Percentiles rank a stretch among this genome's conserved stretches.
Evolutionary conservation across 2,113 vertebrate genomes (phyloP).

Genomic region (Aphelocoma coerulescens): DNA sequence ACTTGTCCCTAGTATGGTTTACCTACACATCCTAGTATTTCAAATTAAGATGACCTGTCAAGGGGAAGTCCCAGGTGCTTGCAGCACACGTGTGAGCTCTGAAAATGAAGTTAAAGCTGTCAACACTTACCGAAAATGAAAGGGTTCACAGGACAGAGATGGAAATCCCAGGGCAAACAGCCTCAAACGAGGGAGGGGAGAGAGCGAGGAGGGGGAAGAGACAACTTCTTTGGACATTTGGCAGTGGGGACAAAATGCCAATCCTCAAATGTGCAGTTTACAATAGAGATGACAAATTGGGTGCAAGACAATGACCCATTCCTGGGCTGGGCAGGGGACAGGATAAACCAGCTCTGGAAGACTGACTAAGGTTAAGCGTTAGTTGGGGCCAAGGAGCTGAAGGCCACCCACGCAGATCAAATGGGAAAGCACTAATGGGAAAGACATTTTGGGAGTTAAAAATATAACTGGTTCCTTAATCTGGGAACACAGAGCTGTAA

Average conservation of each 20-base stretch:
- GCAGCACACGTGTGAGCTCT: not conserved
- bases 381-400: not conserved
- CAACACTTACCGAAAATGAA: not conserved
- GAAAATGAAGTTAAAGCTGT: not conserved
- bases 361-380: not conserved
- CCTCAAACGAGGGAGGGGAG: not conserved
- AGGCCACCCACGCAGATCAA: conserved; percentile 59
- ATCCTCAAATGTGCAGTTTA: not conserved
- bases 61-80: not conserved
- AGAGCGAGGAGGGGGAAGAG: not conserved
- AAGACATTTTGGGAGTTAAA: conserved; percentile 53
- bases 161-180: not conserved
- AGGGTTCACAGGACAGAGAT: not conserved
- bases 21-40: not conserved
- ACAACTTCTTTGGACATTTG: not conserved
- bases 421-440: not conserved
- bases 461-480: not conserved
- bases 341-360: not conserved
- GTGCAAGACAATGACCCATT: not conserved
- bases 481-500: not conserved
- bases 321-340: not conserved
- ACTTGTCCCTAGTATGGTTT: not conserved
- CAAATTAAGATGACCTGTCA: not conserved
- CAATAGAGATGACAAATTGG: not conserved
- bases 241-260: not conserved